phyloP scores from a whole-genome alignment of 2,113 vertebrate species.

The Glareola pratincola region DNA sequence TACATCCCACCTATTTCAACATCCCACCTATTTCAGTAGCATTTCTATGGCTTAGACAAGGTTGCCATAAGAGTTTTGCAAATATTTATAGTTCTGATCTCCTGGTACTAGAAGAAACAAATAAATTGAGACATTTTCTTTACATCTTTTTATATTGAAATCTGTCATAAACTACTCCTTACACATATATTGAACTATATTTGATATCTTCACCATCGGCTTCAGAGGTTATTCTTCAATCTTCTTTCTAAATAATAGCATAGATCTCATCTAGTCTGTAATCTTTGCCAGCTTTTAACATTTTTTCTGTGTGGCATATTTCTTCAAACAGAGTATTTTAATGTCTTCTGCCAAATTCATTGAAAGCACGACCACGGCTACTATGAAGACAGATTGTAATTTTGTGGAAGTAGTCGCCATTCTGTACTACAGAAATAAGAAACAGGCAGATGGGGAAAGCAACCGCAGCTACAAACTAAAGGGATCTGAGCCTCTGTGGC shows the following conservation, averaged over 20 bases:
- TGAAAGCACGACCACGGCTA: not conserved
- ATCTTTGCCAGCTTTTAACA: not conserved
- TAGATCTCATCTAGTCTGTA: not conserved
- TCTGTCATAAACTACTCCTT: not conserved
- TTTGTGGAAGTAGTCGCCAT: not conserved
- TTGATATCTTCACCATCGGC: not conserved
- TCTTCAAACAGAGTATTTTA: not conserved
- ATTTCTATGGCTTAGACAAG: not conserved
- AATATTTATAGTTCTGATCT: not conserved
- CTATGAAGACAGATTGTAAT: not conserved
- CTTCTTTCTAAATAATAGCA: not conserved
- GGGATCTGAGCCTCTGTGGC: not conserved
- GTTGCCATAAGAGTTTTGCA: not conserved
- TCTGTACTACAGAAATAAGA: not conserved
- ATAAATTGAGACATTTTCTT: not conserved
- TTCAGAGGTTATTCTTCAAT: not conserved
- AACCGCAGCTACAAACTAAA: not conserved
- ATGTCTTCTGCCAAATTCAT: not conserved
- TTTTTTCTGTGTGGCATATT: not conserved
- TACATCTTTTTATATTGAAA: not conserved
- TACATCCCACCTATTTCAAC: not conserved
- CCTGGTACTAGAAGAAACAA: not conserved
- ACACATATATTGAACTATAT: accelerated
- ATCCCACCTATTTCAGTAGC: not conserved
- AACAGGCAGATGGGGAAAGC: not conserved